phyloP scores from a whole-genome alignment of 2,113 vertebrate genomes.

The Patagioenas fasciata region DNA sequence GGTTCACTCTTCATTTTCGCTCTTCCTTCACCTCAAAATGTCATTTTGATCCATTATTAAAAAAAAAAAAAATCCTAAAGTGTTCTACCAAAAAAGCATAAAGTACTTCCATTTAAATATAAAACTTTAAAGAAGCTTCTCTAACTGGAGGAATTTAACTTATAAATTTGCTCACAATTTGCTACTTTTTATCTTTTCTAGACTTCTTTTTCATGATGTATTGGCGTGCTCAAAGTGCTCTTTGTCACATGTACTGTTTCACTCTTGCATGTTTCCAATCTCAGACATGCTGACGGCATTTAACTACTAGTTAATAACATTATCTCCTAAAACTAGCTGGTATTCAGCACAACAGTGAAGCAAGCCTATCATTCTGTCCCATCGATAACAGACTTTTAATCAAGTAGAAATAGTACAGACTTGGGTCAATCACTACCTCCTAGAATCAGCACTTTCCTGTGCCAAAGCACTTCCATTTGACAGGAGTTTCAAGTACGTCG shows the following conservation, averaged over 20 bases:
- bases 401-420: not conserved
- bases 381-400: not conserved
- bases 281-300: not conserved
- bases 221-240: not conserved
- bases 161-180: not conserved
- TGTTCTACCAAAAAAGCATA: not conserved
- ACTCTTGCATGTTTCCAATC: not conserved
- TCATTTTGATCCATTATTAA: not conserved
- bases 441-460: not conserved
- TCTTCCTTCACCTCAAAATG: not conserved
- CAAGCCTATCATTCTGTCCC: not conserved
- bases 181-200: not conserved
- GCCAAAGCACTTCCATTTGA: not conserved
- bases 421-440: not conserved
- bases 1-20: not conserved
- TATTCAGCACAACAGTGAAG: not conserved
- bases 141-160: not conserved
- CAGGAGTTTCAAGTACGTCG: not conserved
- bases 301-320: not conserved
- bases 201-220: not conserved
- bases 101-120: not conserved
- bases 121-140: not conserved
- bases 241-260: not conserved
- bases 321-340: not conserved
- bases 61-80: not conserved